Conservation (phyloP, 2,888 invertebrate genomes). For the Agrotis clavis region DNA sequence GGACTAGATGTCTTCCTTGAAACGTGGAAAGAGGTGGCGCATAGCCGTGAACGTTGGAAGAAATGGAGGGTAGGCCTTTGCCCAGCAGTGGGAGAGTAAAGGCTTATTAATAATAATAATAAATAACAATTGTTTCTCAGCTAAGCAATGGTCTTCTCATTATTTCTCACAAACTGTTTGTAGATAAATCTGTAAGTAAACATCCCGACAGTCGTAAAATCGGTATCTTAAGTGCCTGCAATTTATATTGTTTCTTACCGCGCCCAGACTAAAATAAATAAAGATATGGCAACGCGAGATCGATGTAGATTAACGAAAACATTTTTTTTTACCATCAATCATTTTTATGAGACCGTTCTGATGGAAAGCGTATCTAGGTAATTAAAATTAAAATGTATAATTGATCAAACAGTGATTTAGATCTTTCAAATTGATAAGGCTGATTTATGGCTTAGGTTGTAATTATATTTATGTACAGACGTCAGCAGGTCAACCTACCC, state of each 20-base stretch:
- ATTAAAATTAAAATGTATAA: constrained; percentile 13
- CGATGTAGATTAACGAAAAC: constrained; percentile 33
- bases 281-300: constrained; percentile 5
- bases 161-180: constrained; percentile 26
- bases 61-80: no score
- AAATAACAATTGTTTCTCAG: no score
- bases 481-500: no score
- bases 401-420: background rate
- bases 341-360: constrained; percentile 30
- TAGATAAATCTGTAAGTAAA: constrained; percentile 44
- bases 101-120: no score
- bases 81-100: no score
- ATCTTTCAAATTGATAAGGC: background rate
- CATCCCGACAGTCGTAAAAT: constrained; percentile 34
- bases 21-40: no score
- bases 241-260: constrained; percentile 35
- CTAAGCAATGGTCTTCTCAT: background rate
- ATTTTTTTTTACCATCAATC: constrained; percentile 22
- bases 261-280: constrained; percentile 31
- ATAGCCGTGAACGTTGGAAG: no score
- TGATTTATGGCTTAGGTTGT: no score
- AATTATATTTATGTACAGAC: no score
- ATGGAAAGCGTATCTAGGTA: constrained; percentile 5
- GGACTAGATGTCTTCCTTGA: no score
- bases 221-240: constrained; percentile 30